Conservation (phyloP, 2,797 vertebrate species). For the Sebastes elongatus region DNA sequence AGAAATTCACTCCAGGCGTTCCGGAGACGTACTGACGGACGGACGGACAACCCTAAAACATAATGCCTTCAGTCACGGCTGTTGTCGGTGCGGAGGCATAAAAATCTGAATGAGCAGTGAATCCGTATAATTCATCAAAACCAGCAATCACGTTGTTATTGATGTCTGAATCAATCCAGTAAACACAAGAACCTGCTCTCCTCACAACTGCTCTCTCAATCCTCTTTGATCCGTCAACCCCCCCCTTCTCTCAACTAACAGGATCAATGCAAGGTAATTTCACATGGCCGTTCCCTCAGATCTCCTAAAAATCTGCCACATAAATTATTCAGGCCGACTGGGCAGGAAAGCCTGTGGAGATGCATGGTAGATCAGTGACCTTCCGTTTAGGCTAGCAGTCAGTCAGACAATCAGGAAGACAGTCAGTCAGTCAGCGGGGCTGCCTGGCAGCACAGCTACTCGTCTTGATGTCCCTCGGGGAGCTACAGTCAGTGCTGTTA, state of each 20-base stretch:
- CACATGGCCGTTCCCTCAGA: slow-evolving; percentile 64
- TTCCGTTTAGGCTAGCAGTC: slow-evolving; percentile 58
- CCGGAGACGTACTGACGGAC: too few relatives aligned
- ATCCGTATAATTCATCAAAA: slow-evolving; percentile 30
- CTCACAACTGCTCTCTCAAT: slow-evolving; percentile 14
- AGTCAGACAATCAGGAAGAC: slow-evolving; percentile 47
- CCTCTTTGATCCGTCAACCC: slow-evolving; percentile 29
- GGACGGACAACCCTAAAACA: too few relatives aligned
- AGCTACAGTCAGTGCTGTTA: slow-evolving; percentile 33
- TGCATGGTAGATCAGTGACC: slow-evolving; percentile 67
- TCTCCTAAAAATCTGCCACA: slow-evolving; percentile 72
- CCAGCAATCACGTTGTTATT: slow-evolving; percentile 41
- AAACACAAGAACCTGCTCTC: slow-evolving; percentile 37
- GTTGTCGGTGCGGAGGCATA: not conserved
- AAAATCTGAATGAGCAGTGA: not conserved
- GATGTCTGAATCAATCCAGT: slow-evolving; percentile 49
- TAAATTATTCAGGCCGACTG: slow-evolving; percentile 74
- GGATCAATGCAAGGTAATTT: slow-evolving; percentile 78
- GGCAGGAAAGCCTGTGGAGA: slow-evolving; percentile 61
- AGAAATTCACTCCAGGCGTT: too few relatives aligned
- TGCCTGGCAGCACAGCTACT: slow-evolving; percentile 21
- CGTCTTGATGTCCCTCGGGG: slow-evolving; percentile 27
- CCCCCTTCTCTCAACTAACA: slow-evolving; percentile 58
- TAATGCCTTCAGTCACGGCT: too few relatives aligned
- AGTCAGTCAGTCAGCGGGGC: slow-evolving; percentile 21